These are phyloP conservation scores for Gallinago stenura DNA, from an alignment of 2,797 vertebrate species.

Conservation along the genomic window DNA sequence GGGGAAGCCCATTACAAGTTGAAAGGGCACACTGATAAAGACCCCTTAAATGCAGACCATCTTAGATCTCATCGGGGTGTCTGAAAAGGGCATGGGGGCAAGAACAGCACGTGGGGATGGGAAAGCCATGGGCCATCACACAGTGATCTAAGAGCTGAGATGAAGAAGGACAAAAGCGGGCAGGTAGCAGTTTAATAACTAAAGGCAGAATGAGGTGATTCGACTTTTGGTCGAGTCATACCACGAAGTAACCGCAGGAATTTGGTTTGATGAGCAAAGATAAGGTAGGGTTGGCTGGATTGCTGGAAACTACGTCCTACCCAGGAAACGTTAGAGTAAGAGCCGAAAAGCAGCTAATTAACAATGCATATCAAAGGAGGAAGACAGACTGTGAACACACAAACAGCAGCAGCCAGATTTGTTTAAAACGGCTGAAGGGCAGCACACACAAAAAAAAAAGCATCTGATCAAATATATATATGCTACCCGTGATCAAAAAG, in stretches of 20 bases:
- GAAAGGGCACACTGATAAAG: neutral
- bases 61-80: neutral
- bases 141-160: neutral
- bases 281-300: neutral
- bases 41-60: neutral
- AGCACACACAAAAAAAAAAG: neutral
- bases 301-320: neutral
- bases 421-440: constrained; percentile 25
- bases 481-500: constrained; percentile 41
- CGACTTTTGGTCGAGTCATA: neutral
- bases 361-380: constrained; percentile 34
- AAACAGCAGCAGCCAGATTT: constrained; percentile 40
- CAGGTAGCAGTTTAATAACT: neutral
- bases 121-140: rapidly evolving
- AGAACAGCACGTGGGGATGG: rapidly evolving
- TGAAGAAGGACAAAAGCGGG: neutral
- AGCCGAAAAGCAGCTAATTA: constrained; percentile 29
- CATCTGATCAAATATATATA: constrained; percentile 44
- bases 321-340: neutral
- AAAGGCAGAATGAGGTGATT: neutral
- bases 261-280: neutral
- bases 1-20: neutral
- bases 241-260: neutral
- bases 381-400: constrained; percentile 33
- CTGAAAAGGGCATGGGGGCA: neutral